Evolutionary conservation across 2,888 invertebrate species (phyloP).

Genomic region (Idaea biselata): DNA sequence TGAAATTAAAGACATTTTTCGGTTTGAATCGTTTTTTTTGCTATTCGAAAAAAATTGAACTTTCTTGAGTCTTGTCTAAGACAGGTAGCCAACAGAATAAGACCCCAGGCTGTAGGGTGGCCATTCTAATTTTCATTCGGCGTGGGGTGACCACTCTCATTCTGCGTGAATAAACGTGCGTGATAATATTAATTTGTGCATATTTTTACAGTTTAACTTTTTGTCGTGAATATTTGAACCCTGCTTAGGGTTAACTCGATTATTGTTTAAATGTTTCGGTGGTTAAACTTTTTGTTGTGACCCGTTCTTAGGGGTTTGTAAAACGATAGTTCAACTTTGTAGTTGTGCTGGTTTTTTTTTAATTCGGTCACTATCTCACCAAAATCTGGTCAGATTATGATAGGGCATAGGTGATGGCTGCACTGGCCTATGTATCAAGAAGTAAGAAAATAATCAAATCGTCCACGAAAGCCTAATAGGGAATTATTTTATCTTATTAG

Average conservation of each 20-base stretch:
- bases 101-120: constrained; percentile 17
- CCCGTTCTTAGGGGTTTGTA: not conserved
- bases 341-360: too few species aligned
- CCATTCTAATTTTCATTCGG: constrained; percentile 3
- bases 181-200: constrained; percentile 57
- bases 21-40: too few species aligned
- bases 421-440: too few species aligned
- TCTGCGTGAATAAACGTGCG: constrained; percentile 48
- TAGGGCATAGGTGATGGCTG: too few species aligned
- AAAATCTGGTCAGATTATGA: too few species aligned
- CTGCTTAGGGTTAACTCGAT: constrained; percentile 1
- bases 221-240: constrained; percentile 11
- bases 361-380: too few species aligned
- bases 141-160: constrained; percentile 14
- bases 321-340: not conserved
- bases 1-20: too few species aligned
- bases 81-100: constrained; percentile 6
- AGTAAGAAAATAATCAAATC: too few species aligned
- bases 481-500: too few species aligned
- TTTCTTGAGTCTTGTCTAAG: too few species aligned
- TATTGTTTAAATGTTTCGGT: not conserved
- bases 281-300: not conserved
- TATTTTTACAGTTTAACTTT: constrained; percentile 38
- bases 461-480: too few species aligned
- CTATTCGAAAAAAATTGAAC: too few species aligned